Evolutionary conservation across 2,113 vertebrate genomes (phyloP), one percentile per base, ranked within the genome.

Genomic region (Bungarus multicinctus): DNA sequence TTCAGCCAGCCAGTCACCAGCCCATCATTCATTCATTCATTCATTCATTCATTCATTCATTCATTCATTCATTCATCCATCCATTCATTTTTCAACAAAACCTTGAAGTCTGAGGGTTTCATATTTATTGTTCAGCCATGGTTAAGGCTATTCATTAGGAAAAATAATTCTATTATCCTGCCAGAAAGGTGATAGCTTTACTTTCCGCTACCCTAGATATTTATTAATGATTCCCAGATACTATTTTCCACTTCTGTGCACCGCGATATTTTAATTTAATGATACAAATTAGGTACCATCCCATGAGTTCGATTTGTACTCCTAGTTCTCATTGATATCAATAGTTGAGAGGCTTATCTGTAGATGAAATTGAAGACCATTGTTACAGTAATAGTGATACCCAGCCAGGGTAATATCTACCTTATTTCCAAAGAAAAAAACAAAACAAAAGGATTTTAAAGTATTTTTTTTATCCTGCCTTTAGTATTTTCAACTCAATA

Each of bases 121-220:
- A 92, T 96, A 93, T 96, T 95, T 96, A 96, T 95, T 93, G 91
- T 94, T 86, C 55, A 87, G 0, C 0, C 10, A 30, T 93, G 88
- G 93, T 89, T 95, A 81, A 39, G 47, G n/a, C 27, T 85, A 95
- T 94, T 96, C 93, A 94, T 96, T 96, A 95, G 91, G 85, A 96
- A 94, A 97, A 95, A 2, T 92, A 93, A 94, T 93, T 96, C 91
- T 94, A 93, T 96, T 95, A 93, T 87, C 92, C 92, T 96, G 96
- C 95, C 92, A 95, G 92, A 96, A 96, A 95, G 94, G 93, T 96
- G 95, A 97, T 96, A 96, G 93, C 86, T 74, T 95, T 95, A 85
- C 94, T 90, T 95, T 95, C 92, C 89, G 90, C 93, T 92, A 86
- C 90, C 34, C 90, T 64, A 90, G 57, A 54, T 96, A 96, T 95